Conservation (phyloP, 2,888 invertebrate species). For the Drosophila quinaria region DNA sequence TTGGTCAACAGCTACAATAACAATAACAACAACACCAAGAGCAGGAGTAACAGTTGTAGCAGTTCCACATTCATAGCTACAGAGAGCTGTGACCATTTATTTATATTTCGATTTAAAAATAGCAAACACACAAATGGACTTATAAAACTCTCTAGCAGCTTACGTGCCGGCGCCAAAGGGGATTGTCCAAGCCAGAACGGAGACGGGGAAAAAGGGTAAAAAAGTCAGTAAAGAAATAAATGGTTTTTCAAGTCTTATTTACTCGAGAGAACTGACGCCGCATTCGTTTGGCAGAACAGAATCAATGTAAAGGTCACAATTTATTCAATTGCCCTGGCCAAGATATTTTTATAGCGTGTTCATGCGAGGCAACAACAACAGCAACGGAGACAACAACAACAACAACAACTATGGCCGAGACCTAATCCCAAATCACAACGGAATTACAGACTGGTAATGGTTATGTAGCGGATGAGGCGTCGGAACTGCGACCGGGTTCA, state of each 20-base stretch:
- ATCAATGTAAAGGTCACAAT: slow-evolving; percentile 81
- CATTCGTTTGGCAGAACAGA: slow-evolving; percentile 42
- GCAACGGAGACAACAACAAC: slow-evolving; percentile 12
- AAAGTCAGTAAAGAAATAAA: slow-evolving; percentile 76
- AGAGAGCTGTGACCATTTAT: slow-evolving; percentile 59
- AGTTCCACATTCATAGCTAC: slow-evolving; percentile 14
- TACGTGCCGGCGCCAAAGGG: slow-evolving; percentile 54
- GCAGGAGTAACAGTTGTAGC: slow-evolving; percentile 14
- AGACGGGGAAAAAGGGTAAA: slow-evolving; percentile 57
- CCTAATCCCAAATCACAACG: slow-evolving; percentile 82
- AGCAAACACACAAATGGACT: slow-evolving; percentile 73
- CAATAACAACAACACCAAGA: slow-evolving; percentile 33
- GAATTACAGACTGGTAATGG: slow-evolving; percentile 79
- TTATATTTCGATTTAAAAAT: slow-evolving; percentile 78
- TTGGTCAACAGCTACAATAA: slow-evolving; percentile 45
- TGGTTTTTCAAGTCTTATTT: slow-evolving; percentile 76
- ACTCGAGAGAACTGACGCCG: slow-evolving; percentile 48
- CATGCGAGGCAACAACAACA: slow-evolving; percentile 51
- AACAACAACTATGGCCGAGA: slow-evolving; percentile 40
- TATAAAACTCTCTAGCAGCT: slow-evolving; percentile 72
- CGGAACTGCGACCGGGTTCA: slow-evolving; percentile 45
- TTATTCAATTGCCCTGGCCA: slow-evolving; percentile 78
- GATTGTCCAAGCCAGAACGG: slow-evolving; percentile 10
- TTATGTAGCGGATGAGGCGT: slow-evolving; percentile 63
- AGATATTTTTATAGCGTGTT: slow-evolving; percentile 79